Conservation (phyloP, 2,888 invertebrate genomes). For the Opisthograptis luteolata region DNA sequence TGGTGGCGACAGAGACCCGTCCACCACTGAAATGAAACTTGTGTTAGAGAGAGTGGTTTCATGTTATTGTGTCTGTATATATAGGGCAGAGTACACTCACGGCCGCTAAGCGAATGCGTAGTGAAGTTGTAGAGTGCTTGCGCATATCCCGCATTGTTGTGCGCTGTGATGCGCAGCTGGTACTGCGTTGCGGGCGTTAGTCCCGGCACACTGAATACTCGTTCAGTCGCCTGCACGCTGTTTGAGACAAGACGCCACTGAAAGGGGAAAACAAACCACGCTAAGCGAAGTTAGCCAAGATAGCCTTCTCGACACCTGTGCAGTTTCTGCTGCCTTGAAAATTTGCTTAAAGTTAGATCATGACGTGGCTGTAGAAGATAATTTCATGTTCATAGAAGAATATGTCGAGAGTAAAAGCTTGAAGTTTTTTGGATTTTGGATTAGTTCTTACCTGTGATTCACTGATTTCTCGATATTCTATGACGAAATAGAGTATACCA, state of each 20-base stretch:
- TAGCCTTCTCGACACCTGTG: no score
- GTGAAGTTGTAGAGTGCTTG: constrained; percentile 93
- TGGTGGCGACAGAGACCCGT: constrained; percentile 87
- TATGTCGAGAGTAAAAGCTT: no score
- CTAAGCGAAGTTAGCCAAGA: background rate
- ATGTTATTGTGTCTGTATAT: no score
- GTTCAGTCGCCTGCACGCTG: constrained; percentile 91
- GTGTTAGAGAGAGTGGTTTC: background rate
- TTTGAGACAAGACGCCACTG: constrained; percentile 92
- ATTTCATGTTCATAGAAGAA: no score
- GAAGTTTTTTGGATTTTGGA: no score
- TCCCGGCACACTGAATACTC: constrained; percentile 91
- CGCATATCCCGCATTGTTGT: constrained; percentile 94
- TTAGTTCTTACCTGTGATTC: constrained; percentile 79
- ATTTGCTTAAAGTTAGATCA: no score
- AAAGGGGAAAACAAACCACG: background rate
- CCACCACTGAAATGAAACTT: constrained; percentile 64
- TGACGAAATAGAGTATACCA: constrained; percentile 92
- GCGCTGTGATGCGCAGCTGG: constrained; percentile 90
- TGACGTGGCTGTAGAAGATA: no score
- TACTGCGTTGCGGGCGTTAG: constrained; percentile 90
- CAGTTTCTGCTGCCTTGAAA: no score
- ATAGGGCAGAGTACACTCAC: constrained; percentile 77
- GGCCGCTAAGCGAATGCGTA: constrained; percentile 90
- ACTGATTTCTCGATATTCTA: constrained; percentile 89